A percentile compares a stretch with the other conserved stretches of the same genome.
These are phyloP conservation scores for Metalampra italica DNA, from an alignment of 2,888 invertebrate species.

Conservation along the genomic window DNA sequence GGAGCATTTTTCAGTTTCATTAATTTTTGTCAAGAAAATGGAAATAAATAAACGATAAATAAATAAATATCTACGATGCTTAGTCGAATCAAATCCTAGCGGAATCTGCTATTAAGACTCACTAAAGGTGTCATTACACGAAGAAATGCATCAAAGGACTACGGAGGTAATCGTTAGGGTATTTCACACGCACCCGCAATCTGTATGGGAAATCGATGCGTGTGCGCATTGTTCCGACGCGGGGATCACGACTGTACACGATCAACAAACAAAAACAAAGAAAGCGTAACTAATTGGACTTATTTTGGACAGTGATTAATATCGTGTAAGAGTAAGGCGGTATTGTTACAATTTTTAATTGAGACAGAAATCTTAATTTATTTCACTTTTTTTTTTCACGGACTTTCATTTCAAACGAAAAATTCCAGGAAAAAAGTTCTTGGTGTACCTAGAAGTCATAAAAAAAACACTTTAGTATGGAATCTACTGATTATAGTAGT, in stretches of 20 bases:
- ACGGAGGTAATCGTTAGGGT: background rate
- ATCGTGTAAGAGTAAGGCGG: background rate
- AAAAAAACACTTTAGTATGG: too few species aligned
- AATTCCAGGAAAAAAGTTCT: too few species aligned
- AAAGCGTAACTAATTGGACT: constrained; percentile 14
- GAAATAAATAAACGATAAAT: too few species aligned
- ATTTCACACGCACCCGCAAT: constrained; percentile 33
- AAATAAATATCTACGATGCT: too few species aligned
- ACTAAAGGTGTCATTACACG: constrained; percentile 6
- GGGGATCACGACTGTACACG: too few species aligned
- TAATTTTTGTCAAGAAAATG: too few species aligned
- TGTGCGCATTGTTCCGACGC: constrained; percentile 28
- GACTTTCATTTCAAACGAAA: too few species aligned
- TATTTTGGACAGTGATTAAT: background rate
- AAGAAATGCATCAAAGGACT: constrained; percentile 10
- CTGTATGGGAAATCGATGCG: constrained; percentile 34
- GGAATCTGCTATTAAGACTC: constrained; percentile 7
- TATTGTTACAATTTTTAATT: background rate
- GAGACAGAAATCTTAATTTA: too few species aligned
- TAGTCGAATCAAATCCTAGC: constrained; percentile 6
- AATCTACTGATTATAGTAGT: too few species aligned
- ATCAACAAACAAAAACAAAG: constrained; percentile 11
- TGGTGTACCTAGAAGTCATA: too few species aligned
- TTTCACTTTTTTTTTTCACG: too few species aligned
- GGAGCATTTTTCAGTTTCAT: too few species aligned